A percentile compares a stretch with the other conserved stretches of the same genome.
phyloP scores from a whole-genome alignment of 2,888 invertebrate species.

The Hyposoter didymator region DNA sequence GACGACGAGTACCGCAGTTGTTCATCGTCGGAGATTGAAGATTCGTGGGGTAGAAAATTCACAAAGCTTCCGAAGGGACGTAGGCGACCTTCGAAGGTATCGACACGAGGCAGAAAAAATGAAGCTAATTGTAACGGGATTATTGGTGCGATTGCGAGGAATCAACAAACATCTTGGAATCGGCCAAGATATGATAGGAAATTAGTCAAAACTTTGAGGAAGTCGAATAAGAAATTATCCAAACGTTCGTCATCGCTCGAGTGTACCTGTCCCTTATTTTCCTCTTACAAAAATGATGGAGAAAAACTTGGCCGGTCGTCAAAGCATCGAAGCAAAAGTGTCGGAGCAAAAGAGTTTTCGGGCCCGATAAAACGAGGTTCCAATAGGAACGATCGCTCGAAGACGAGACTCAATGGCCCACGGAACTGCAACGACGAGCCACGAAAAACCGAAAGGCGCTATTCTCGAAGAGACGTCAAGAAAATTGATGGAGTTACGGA shows the following conservation, averaged over 20 bases:
- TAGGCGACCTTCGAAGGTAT: background rate
- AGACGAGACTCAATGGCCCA: background rate
- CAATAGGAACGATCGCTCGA: background rate
- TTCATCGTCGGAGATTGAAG: slow-evolving; percentile 37
- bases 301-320: background rate
- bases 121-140: background rate
- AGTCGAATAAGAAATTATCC: background rate
- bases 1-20: slow-evolving; percentile 57
- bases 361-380: background rate
- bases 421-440: slow-evolving; percentile 37
- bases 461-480: slow-evolving; percentile 55
- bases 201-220: background rate
- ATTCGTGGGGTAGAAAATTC: slow-evolving; percentile 11
- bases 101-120: background rate
- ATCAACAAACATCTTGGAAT: background rate
- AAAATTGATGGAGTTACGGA: slow-evolving; percentile 58
- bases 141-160: background rate
- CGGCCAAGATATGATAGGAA: background rate
- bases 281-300: background rate
- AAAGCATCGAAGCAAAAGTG: slow-evolving; percentile 55
- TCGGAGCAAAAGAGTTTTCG: slow-evolving; percentile 13
- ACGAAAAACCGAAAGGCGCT: slow-evolving; percentile 53
- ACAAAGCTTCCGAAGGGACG: background rate
- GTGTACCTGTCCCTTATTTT: slow-evolving; percentile 42
- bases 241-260: slow-evolving; percentile 47